Evolutionary conservation across 30 jellyfish, hydroid and myxozoan species (phyloP).

Genomic region (Rhopilema esculentum): DNA sequence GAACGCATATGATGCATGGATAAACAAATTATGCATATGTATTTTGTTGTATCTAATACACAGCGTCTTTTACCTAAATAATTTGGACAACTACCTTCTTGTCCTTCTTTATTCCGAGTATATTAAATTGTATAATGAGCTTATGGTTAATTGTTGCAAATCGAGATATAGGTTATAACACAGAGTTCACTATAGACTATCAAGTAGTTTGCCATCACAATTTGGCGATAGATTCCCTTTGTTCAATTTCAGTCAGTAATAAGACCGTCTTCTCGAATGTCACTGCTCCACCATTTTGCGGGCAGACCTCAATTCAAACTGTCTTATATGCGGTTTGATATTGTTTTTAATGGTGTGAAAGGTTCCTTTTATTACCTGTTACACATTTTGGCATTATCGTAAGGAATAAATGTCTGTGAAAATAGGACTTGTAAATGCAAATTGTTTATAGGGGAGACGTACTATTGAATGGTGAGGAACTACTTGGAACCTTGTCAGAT

Average conservation of each 20-base stretch:
- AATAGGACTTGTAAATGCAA: not conserved
- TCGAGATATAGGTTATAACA: too few species aligned
- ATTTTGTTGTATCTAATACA: too few species aligned
- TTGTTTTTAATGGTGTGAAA: not conserved
- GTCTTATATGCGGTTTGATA: not conserved
- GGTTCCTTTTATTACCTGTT: not conserved
- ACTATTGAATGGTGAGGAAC: not conserved
- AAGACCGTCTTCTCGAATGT: too few species aligned
- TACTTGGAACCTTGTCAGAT: not conserved
- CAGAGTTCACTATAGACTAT: too few species aligned
- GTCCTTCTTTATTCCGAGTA: too few species aligned
- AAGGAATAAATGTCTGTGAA: not conserved
- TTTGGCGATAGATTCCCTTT: not conserved
- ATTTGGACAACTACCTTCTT: too few species aligned
- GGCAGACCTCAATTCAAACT: not conserved
- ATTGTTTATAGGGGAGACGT: not conserved
- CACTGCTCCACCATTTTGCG: not conserved
- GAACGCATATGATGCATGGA: too few species aligned
- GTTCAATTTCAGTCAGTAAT: not conserved
- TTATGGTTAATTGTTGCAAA: too few species aligned
- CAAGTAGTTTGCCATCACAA: not conserved
- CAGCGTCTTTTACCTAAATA: too few species aligned
- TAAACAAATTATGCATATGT: too few species aligned
- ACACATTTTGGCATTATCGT: not conserved
- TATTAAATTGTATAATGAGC: too few species aligned